phyloP scores from a whole-genome alignment of 2,113 vertebrate genomes.

The Protobothrops mucrosquamatus region DNA sequence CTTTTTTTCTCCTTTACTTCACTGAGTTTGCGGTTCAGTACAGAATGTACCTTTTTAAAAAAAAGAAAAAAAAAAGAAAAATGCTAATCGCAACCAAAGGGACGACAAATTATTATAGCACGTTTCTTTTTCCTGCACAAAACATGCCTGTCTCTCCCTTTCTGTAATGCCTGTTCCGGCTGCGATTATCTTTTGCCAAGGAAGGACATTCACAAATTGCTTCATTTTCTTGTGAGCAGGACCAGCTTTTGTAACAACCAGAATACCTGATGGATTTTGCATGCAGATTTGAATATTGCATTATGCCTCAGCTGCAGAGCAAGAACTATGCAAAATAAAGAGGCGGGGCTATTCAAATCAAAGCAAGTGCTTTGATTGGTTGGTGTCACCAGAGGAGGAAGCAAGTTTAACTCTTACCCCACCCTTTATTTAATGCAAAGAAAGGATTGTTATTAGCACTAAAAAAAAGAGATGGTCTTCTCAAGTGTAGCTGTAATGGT shows the following conservation, averaged over 20 bases:
- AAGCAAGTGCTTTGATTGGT: not conserved
- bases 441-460: not conserved
- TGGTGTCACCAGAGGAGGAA: not conserved
- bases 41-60: not conserved
- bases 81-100: slow-evolving; percentile 5
- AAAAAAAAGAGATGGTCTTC: not conserved
- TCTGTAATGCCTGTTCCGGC: not conserved
- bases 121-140: not conserved
- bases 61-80: not conserved
- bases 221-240: not conserved
- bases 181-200: not conserved
- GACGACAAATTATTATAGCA: not conserved
- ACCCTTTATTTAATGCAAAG: not conserved
- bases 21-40: slow-evolving; percentile 43
- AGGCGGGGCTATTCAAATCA: not conserved
- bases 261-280: not conserved
- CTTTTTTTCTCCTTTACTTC: slow-evolving; percentile 40
- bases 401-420: not conserved
- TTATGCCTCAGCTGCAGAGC: not conserved
- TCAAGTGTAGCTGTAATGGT: not conserved
- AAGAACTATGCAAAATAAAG: not conserved
- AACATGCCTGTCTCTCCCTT: not conserved
- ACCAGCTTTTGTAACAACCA: not conserved
- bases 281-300: not conserved
- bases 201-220: not conserved